Evolutionary conservation across 1,140 invertebrate genomes (phyloP).

Genomic region (Eumeta japonica): DNA sequence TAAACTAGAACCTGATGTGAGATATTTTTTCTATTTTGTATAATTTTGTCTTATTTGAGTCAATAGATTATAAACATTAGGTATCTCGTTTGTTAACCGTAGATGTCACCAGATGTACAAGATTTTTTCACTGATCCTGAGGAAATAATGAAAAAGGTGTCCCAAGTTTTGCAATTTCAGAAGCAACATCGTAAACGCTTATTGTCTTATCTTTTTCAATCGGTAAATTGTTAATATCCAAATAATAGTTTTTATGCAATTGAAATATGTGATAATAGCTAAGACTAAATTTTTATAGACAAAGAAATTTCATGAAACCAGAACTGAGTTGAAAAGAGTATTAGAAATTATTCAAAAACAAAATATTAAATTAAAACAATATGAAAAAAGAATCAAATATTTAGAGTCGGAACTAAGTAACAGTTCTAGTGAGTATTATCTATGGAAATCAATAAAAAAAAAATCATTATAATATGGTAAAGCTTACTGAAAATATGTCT

Average conservation of each 20-base stretch:
- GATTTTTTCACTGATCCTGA: slow-evolving; percentile 54
- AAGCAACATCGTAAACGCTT: slow-evolving; percentile 45
- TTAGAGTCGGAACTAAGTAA: slow-evolving; percentile 30
- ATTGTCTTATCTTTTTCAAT: slow-evolving; percentile 45
- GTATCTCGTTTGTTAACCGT: too few species aligned
- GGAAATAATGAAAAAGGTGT: slow-evolving; percentile 48
- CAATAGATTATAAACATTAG: too few species aligned
- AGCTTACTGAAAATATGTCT: slow-evolving; percentile 1
- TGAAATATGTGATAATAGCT: too few species aligned
- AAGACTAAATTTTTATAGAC: slow-evolving; percentile 20
- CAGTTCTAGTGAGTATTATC: slow-evolving; percentile 24
- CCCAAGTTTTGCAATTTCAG: slow-evolving; percentile 50
- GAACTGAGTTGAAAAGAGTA: slow-evolving; percentile 42
- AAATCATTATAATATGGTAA: too few species aligned
- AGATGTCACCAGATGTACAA: slow-evolving; percentile 54
- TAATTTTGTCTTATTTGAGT: slow-evolving; percentile 6
- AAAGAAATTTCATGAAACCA: slow-evolving; percentile 42
- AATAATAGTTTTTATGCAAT: neutral
- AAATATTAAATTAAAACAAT: slow-evolving; percentile 39
- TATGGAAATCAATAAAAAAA: slow-evolving; percentile 7
- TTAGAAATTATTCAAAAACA: slow-evolving; percentile 43
- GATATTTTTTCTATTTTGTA: slow-evolving; percentile 16
- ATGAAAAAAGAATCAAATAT: slow-evolving; percentile 39
- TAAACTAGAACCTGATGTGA: slow-evolving; percentile 50
- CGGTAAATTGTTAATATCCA: slow-evolving; percentile 26